Evolutionary conservation across 2,888 invertebrate genomes (phyloP).

Genomic region (Hecatera dysodea): DNA sequence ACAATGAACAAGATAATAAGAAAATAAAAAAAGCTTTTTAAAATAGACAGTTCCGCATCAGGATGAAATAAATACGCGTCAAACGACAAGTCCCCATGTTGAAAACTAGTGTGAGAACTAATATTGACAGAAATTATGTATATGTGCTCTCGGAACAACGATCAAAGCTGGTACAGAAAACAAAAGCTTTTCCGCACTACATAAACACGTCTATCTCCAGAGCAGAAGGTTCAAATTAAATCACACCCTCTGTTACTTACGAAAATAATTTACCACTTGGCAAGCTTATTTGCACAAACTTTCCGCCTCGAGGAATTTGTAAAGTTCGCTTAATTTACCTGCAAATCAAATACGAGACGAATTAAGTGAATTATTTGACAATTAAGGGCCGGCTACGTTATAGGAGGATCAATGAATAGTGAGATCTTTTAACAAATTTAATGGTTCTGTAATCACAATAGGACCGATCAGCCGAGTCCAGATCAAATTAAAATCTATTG

Average conservation of each 20-base stretch:
- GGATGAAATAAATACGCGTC: conserved; percentile 10
- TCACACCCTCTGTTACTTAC: conserved; percentile 27
- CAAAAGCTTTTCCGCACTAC: conserved; percentile 27
- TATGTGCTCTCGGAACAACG: conserved; percentile 67
- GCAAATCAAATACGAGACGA: conserved; percentile 68
- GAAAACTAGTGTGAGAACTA: conserved; percentile 37
- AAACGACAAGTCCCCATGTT: conserved; percentile 4
- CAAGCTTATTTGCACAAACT: conserved; percentile 65
- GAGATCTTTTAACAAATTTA: conserved; percentile 48
- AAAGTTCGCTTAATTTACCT: conserved; percentile 67
- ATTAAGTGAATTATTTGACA: conserved; percentile 64
- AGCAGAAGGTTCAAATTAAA: conserved; percentile 52
- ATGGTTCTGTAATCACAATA: conserved; percentile 46
- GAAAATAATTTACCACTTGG: conserved; percentile 61
- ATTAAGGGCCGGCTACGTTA: conserved; percentile 52
- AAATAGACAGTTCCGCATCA: background rate
- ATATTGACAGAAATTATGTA: conserved; percentile 48
- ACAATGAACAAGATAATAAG: background rate
- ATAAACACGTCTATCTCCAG: conserved; percentile 41
- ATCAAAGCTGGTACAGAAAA: conserved; percentile 70
- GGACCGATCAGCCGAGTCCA: conserved; percentile 28
- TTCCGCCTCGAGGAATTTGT: conserved; percentile 64
- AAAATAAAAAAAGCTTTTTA: too few species aligned
- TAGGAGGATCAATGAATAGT: conserved; percentile 48
- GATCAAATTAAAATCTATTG: conserved; percentile 42